These are phyloP conservation scores for Peromyscus leucopus DNA, from an alignment of 2,113 vertebrate genomes.

Conservation along the genomic window DNA sequence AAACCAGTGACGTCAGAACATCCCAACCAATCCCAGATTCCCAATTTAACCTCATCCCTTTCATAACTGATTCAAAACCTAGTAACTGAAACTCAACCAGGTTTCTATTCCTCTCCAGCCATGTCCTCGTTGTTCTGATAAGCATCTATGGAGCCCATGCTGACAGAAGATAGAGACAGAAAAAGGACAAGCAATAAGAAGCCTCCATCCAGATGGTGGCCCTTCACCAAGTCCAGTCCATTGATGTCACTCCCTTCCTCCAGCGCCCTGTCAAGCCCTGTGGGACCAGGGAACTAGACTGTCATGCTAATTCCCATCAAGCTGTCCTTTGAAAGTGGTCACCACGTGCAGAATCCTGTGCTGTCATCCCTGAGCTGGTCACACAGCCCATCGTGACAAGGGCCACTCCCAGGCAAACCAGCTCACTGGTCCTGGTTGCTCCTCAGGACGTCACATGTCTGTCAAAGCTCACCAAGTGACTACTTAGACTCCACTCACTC, in stretches of 20 bases:
- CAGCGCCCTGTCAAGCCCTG: fast-evolving
- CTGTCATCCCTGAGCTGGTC: background rate
- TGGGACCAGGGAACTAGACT: background rate
- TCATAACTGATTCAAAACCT: background rate
- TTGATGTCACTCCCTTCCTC: background rate
- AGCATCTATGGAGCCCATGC: background rate
- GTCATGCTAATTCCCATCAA: background rate
- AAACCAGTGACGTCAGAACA: background rate
- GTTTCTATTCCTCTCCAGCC: background rate
- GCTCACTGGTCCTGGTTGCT: background rate
- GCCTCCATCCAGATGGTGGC: background rate
- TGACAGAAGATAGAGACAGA: background rate
- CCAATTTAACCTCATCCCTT: background rate
- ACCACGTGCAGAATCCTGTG: background rate
- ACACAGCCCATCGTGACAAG: fast-evolving
- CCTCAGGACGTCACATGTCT: background rate
- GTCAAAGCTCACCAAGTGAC: background rate
- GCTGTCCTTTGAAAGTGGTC: background rate
- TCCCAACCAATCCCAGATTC: background rate
- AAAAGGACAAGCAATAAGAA: background rate
- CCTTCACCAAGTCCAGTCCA: background rate
- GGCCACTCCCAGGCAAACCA: fast-evolving
- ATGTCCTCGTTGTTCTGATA: background rate
- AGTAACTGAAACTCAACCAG: background rate
- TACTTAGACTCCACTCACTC: fast-evolving